A percentile compares a stretch with the other conserved stretches of the same genome.
Evolutionary conservation across 2,113 vertebrate species (phyloP).

Genomic region (Labeo catla): DNA sequence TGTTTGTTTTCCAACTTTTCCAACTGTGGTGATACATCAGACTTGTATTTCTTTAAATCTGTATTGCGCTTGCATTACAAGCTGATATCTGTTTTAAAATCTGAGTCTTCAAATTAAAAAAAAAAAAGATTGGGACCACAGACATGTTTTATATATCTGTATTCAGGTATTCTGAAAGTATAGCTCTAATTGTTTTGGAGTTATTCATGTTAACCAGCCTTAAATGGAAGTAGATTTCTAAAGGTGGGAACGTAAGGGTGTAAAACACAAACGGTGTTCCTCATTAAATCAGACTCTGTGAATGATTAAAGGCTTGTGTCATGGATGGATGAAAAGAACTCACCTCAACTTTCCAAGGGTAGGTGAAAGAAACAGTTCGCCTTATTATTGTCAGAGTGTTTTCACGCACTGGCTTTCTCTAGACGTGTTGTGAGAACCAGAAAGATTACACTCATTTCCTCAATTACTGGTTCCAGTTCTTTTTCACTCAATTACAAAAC

Average conservation of each 20-base stretch:
- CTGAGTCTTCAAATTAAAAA: neutral
- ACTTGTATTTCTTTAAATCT: neutral
- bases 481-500: conserved; percentile 68
- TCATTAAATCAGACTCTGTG: conserved; percentile 43
- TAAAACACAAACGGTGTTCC: neutral
- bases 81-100: neutral
- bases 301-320: conserved; percentile 56
- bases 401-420: neutral
- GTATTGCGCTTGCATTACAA: neutral
- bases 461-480: neutral
- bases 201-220: neutral
- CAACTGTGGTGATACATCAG: conserved; percentile 6
- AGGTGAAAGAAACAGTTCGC: neutral
- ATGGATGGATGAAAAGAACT: conserved; percentile 48
- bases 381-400: neutral
- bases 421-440: neutral
- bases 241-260: neutral
- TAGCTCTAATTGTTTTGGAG: neutral
- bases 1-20: conserved; percentile 34
- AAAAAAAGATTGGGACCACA: neutral
- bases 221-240: neutral
- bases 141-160: no score
- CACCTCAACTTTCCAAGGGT: conserved; percentile 2
- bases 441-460: conserved; percentile 53
- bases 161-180: neutral